A percentile compares a stretch with the other conserved stretches of the same genome.
phyloP scores from a whole-genome alignment of 2,888 invertebrate genomes.

The Troides helena region DNA sequence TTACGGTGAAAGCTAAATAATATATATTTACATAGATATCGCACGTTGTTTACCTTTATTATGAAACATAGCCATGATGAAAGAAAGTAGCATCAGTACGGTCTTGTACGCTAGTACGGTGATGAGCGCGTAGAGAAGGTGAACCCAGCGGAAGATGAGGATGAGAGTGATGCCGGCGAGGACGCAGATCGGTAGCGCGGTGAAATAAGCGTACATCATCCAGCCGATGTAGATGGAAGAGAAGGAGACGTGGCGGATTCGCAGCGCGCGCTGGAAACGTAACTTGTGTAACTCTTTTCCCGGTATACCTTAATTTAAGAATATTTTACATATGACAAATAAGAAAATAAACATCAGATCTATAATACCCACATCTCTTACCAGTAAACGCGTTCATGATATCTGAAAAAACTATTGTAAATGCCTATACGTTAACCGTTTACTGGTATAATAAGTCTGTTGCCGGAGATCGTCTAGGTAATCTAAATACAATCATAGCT shows the following conservation, averaged over 20 bases:
- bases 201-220: slow-evolving; percentile 57
- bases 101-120: slow-evolving; percentile 55
- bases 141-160: slow-evolving; percentile 68
- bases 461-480: no score
- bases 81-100: slow-evolving; percentile 59
- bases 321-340: no score
- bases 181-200: slow-evolving; percentile 56
- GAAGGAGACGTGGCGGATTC: slow-evolving; percentile 57
- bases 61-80: slow-evolving; percentile 69
- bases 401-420: no score
- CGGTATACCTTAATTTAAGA: no score
- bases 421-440: no score
- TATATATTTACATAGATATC: no score
- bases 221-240: slow-evolving; percentile 60
- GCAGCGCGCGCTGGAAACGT: slow-evolving; percentile 53
- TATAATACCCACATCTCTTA: no score
- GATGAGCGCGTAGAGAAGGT: slow-evolving; percentile 52
- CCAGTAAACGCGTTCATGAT: no score
- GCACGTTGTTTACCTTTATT: slow-evolving; percentile 44
- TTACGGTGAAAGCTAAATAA: no score
- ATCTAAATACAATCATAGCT: no score
- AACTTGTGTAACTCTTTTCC: background rate
- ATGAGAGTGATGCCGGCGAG: slow-evolving; percentile 57
- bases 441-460: no score
- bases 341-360: no score